Conservation (phyloP, 2,113 vertebrate genomes). For the Lycocorax pyrrhopterus region DNA sequence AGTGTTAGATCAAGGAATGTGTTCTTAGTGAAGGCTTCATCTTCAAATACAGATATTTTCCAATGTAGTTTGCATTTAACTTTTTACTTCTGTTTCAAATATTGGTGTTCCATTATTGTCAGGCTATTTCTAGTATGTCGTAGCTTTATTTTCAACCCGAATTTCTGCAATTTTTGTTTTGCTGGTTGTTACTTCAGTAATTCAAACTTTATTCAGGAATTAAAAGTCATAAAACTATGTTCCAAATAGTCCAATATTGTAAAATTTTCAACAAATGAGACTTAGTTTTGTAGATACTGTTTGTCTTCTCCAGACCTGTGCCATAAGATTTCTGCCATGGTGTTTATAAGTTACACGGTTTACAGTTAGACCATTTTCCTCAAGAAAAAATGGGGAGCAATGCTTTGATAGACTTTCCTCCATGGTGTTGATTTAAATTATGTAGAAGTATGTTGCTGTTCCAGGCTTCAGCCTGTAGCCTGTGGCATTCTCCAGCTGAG, state of each 20-base stretch:
- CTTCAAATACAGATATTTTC: background rate
- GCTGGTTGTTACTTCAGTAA: background rate
- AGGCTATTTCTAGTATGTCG: background rate
- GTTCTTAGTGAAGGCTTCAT: background rate
- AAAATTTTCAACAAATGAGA: background rate
- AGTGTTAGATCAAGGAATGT: background rate
- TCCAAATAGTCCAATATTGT: background rate
- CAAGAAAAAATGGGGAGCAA: background rate
- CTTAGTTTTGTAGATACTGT: background rate
- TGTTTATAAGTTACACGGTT: background rate
- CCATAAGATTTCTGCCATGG: background rate
- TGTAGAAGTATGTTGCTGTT: background rate
- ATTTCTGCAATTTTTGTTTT: background rate
- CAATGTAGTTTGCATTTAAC: background rate
- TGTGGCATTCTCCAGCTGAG: background rate
- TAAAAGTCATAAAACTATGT: background rate
- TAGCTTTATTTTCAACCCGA: background rate
- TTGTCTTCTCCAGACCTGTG: background rate
- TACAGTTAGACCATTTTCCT: background rate
- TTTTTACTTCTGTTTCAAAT: background rate
- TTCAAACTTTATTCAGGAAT: background rate
- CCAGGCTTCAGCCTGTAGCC: background rate
- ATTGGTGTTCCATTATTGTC: background rate
- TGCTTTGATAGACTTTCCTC: background rate
- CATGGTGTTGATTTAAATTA: background rate